These are phyloP conservation scores for Anodontia alba DNA, from an alignment of 2,888 invertebrate genomes.

Conservation along the genomic window DNA sequence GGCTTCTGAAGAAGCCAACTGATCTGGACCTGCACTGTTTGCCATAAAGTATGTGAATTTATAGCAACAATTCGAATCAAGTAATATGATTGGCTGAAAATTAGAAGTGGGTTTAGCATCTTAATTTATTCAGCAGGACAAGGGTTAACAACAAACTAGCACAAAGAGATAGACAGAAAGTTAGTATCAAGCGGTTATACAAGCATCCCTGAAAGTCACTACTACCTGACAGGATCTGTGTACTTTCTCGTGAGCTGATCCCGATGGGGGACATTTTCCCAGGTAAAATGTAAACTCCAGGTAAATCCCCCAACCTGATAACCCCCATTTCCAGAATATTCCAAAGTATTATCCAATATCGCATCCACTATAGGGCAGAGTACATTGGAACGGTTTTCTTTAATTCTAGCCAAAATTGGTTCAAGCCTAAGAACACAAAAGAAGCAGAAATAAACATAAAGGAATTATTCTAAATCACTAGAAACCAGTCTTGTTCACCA, in stretches of 20 bases:
- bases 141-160: too few species aligned
- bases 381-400: slow-evolving; percentile 91
- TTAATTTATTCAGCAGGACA: too few species aligned
- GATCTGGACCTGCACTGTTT: too few species aligned
- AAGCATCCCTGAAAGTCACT: background rate
- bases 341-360: slow-evolving; percentile 91
- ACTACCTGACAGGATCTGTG: slow-evolving; percentile 80
- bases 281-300: slow-evolving; percentile 93
- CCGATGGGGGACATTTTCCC: slow-evolving; percentile 86
- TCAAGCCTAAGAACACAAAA: slow-evolving; percentile 88
- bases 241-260: slow-evolving; percentile 65
- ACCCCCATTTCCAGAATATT: slow-evolving; percentile 74
- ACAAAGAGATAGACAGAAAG: too few species aligned
- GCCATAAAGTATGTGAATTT: too few species aligned
- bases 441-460: background rate
- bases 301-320: slow-evolving; percentile 84
- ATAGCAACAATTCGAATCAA: too few species aligned
- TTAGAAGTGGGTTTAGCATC: too few species aligned
- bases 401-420: slow-evolving; percentile 93
- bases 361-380: slow-evolving; percentile 97
- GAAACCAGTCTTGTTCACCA: too few species aligned
- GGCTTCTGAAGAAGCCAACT: too few species aligned
- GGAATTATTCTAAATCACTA: background rate
- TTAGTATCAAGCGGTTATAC: too few species aligned
- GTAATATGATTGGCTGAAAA: too few species aligned